Conservation (phyloP, 2,888 invertebrate species). For the Drosophila quinaria region DNA sequence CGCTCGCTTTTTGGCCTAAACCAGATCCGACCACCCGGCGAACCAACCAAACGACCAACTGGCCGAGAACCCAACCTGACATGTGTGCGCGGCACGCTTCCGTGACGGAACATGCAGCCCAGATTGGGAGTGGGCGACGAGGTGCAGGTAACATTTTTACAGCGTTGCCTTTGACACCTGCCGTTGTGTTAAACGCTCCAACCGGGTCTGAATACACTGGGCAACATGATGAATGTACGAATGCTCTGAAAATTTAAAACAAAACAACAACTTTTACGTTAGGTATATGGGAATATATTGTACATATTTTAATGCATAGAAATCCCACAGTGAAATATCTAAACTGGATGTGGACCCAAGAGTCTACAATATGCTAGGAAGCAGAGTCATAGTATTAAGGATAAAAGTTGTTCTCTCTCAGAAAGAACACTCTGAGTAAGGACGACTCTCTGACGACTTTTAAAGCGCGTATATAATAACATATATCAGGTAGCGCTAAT, state of each 20-base stretch:
- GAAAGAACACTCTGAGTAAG: not conserved
- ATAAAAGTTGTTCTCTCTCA: not conserved
- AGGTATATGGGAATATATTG: not conserved
- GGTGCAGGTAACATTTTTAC: conserved; percentile 53
- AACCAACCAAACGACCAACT: conserved; percentile 17
- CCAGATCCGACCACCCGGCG: conserved; percentile 42
- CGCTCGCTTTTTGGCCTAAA: conserved; percentile 69
- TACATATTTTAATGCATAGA: not conserved
- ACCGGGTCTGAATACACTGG: conserved; percentile 13
- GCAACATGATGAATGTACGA: not conserved
- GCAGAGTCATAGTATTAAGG: not conserved
- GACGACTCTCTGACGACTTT: too few relatives aligned
- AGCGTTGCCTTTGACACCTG: conserved; percentile 60
- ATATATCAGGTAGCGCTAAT: too few relatives aligned
- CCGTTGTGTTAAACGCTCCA: conserved; percentile 32
- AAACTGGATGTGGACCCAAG: not conserved
- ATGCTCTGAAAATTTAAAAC: not conserved
- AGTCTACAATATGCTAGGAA: not conserved
- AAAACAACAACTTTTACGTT: not conserved
- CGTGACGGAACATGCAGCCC: conserved; percentile 69
- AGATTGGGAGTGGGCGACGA: not conserved
- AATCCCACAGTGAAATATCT: not conserved
- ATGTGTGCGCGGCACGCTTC: conserved; percentile 81
- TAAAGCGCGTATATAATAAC: too few relatives aligned
- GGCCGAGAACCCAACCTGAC: conserved; percentile 55